A percentile compares a stretch with the other conserved stretches of the same genome.
phyloP scores from a whole-genome alignment of 2,113 vertebrate species.

The Amphilophus citrinellus region DNA sequence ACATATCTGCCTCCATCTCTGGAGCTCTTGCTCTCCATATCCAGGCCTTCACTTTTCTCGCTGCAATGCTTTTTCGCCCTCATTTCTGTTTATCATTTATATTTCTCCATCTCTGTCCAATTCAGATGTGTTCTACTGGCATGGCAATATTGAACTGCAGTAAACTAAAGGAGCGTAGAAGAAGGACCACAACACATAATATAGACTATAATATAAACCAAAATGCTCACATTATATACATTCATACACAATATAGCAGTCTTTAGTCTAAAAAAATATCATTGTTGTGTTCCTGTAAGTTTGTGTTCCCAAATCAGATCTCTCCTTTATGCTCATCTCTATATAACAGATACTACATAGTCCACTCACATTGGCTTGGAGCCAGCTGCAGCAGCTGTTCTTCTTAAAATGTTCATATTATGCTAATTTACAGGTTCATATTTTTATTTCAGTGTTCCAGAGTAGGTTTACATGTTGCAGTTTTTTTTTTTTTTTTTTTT shows the following conservation, averaged over 20 bases:
- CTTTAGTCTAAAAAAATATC: not conserved
- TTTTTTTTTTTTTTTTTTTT: no score
- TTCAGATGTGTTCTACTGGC: no score
- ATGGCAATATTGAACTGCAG: not conserved
- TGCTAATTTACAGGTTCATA: not conserved
- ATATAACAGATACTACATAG: not conserved
- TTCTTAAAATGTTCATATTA: not conserved
- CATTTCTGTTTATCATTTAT: slow-evolving; percentile 24
- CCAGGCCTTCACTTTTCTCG: slow-evolving; percentile 1
- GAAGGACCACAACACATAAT: not conserved
- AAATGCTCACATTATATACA: not conserved
- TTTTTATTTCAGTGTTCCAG: not conserved
- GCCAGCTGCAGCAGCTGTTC: not conserved
- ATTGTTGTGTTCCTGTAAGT: not conserved
- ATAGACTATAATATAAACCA: not conserved
- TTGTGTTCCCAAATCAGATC: not conserved
- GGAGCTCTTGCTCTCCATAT: slow-evolving; percentile 40
- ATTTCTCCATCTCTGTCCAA: slow-evolving; percentile 9
- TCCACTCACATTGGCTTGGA: not conserved
- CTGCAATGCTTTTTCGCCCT: not conserved
- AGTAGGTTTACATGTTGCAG: no score
- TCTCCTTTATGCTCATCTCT: not conserved
- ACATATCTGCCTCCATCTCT: slow-evolving; percentile 57
- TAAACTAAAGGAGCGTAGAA: not conserved
- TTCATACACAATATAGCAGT: not conserved